Base-by-base conservation (phyloP, 2,797 vertebrate genomes). In the Notoglanidium macrostoma region DNA sequence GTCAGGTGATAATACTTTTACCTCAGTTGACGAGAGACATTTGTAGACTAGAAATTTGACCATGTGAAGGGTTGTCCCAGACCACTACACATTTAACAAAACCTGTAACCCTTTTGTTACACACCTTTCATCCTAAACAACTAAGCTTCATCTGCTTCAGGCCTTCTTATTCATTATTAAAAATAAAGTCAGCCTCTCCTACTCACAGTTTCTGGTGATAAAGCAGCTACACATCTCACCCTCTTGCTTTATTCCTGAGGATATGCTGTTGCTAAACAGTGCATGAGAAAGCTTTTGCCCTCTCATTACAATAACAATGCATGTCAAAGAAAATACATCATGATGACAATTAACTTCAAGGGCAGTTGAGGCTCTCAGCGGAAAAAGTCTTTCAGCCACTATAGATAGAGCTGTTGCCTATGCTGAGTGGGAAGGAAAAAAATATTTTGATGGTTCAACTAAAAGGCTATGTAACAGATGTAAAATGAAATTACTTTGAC, bases 291-390 rank as follows among this genome's bases (percentile, higher is more conserved):
- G 89, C 89, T 81, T 94, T 92, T 94, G 93, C 93, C 93, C 92
- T 94, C 91, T 91, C 89, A 93, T 94, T 93, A 93, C 91, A 73
- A 85, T 68, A 84, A 88, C 72, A 84, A 57, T 84, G 59, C 14
- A 5, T n/a, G 57, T 87, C 70, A 32, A 51, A 61, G 15, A 90
- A 93, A 94, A 94, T 89, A 92, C 91, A 88, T 91, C 80, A 89
- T 91, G 87, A 92, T 89, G 90, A 93, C 92, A 95, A 95, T 95
- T 95, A 94, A 90, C 93, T 91, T 90, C 93, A 92, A 92, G 93
- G 94, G 90, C 59, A 67, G 91, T 90, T 93, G 92, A 94, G 44
- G 59, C 90, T 77, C 73, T 55, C 35, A 70, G 82, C 1, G 2
- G 26, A 26, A 14, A 12, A 6, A 55, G 7, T 86, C 84, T 84